A percentile compares a stretch with the other conserved stretches of the same genome.
phyloP scores from a whole-genome alignment of 1,140 invertebrate species.

The Bombus impatiens region DNA sequence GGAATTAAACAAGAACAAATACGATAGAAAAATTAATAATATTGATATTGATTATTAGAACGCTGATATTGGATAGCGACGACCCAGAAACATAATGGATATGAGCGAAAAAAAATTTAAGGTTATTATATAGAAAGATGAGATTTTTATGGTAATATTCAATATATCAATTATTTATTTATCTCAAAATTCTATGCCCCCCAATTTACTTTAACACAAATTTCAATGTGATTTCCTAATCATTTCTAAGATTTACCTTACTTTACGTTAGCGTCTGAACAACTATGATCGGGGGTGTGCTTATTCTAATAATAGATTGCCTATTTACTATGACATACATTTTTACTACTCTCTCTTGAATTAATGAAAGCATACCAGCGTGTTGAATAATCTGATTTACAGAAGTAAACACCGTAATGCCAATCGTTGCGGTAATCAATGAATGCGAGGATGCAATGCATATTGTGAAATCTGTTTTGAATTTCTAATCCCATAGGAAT shows the following conservation, averaged over 20 bases:
- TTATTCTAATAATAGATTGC: neutral
- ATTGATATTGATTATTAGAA: too few relatives aligned
- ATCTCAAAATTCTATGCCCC: neutral
- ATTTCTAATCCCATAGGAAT: neutral
- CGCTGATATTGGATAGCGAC: too few relatives aligned
- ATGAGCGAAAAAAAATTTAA: neutral
- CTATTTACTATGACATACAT: neutral
- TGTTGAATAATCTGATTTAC: conserved; percentile 1
- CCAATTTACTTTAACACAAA: neutral
- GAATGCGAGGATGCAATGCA: neutral
- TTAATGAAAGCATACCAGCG: neutral
- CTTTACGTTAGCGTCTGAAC: too few relatives aligned
- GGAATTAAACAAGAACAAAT: neutral
- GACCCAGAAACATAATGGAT: neutral
- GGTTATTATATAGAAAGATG: too few relatives aligned
- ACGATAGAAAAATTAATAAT: too few relatives aligned
- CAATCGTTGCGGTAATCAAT: neutral
- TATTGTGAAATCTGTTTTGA: conserved; percentile 13
- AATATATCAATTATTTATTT: neutral
- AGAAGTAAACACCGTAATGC: neutral
- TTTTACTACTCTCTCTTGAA: neutral
- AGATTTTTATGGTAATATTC: neutral
- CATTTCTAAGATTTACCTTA: neutral
- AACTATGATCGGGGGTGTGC: neutral
- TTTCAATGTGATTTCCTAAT: neutral